Base-by-base conservation (phyloP, 1,140 invertebrate species). In the Lethrus apterus region DNA sequence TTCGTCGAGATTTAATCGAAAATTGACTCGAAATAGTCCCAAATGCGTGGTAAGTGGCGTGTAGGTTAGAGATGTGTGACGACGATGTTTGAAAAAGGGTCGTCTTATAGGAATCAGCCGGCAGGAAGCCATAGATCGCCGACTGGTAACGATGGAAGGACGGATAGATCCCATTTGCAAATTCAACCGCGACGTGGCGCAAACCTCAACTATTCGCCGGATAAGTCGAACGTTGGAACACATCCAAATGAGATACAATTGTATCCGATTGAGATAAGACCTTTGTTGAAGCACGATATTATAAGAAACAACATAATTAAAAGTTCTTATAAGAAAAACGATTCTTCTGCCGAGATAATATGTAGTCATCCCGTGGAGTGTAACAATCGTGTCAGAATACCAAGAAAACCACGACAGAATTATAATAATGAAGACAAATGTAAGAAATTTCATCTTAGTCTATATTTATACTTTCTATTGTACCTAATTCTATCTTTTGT, bases 171-270 rank as follows among this genome's bases (percentile, higher is more conserved):
- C n/a, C n/a, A n/a, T n/a, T n/a, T n/a, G n/a, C n/a, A n/a, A n/a
- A n/a, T n/a, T n/a, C n/a, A 26, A 26, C 38, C 38, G 4, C 24
- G 29, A 30, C 13, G 7, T 15, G 17, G 4, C 2, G 8, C 11
- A 8, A 24, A 40, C 14, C 26, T 42, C 8, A 23, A 42, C 15
- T 13, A 29, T 9, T 26, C 24, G 15, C 9, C 38, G 10, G 17
- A 2, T 13, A 42, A 15, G 7, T 42, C 23, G 4, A 13, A 23
- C 19, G 11, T 42, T 5, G 38, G 38, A 19, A 29, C 21, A n/a
- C 29, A 42, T 26, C 23, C 38, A 1, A 42, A 17, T 7, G 38
- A 42, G 17, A 42, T 42, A 13, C 20, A 42, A 15, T 24, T 42
- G 7, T 29, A 26, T 10, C 38, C 38, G 7, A 26, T 42, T 7